Conservation (phyloP, 2,888 invertebrate species). For the Luperina nickerlii region DNA sequence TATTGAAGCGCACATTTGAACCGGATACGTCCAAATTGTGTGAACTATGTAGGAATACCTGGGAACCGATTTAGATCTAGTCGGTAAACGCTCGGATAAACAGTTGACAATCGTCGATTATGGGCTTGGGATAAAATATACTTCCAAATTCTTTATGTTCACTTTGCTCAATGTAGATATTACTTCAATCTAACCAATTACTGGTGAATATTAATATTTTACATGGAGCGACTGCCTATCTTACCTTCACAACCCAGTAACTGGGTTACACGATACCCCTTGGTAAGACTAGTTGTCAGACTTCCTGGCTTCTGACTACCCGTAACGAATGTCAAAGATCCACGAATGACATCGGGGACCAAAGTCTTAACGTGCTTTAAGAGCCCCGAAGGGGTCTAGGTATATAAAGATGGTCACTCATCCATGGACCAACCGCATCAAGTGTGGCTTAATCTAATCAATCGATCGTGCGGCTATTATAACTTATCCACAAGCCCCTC, state of each 20-base stretch:
- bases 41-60: constrained; percentile 4
- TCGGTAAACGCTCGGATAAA: constrained; percentile 36
- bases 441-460: too few relatives aligned
- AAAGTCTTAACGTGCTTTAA: too few relatives aligned
- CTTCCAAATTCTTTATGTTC: neutral
- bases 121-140: neutral
- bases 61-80: neutral
- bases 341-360: too few relatives aligned
- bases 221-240: neutral
- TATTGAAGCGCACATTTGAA: constrained; percentile 54
- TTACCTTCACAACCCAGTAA: neutral
- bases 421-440: too few relatives aligned
- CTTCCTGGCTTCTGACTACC: too few relatives aligned
- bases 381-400: too few relatives aligned
- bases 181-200: neutral
- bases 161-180: neutral
- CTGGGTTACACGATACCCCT: too few relatives aligned
- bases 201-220: neutral
- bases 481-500: too few relatives aligned
- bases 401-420: too few relatives aligned
- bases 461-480: too few relatives aligned
- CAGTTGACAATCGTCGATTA: constrained; percentile 38
- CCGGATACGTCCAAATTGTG: constrained; percentile 29
- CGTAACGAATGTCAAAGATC: too few relatives aligned
- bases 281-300: too few relatives aligned